Conservation (phyloP, 1,140 invertebrate species). For the Bombus terrestris region DNA sequence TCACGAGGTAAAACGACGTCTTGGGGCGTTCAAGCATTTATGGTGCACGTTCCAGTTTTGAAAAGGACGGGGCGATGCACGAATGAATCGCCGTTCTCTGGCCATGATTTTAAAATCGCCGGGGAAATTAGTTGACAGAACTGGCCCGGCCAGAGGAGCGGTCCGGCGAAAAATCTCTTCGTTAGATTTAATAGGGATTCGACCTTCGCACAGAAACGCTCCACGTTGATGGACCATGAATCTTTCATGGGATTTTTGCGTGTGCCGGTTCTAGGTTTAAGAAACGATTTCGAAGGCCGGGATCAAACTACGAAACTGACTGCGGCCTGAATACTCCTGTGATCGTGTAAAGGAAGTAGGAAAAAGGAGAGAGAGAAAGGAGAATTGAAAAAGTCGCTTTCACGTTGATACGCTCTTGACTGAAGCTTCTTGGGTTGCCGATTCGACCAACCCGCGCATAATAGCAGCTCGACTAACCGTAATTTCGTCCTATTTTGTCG, state of each 20-base stretch:
- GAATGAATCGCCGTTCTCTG: constrained; percentile 55
- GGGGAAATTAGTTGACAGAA: constrained; percentile 66
- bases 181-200: constrained; percentile 47
- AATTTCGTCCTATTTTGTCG: not conserved
- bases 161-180: constrained; percentile 40
- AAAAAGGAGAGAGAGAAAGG: not conserved
- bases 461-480: not conserved
- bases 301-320: constrained; percentile 3
- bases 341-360: not conserved
- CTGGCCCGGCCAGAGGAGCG: not conserved
- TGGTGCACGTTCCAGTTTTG: constrained; percentile 65
- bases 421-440: not conserved
- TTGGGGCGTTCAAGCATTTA: constrained; percentile 64
- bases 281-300: not conserved
- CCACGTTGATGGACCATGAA: constrained; percentile 24
- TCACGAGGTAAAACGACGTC: constrained; percentile 62
- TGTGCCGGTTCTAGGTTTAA: not conserved
- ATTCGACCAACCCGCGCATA: not conserved
- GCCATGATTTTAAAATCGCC: constrained; percentile 66
- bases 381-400: constrained; percentile 1
- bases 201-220: constrained; percentile 23
- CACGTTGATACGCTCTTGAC: not conserved
- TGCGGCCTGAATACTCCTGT: not conserved
- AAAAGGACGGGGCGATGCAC: constrained; percentile 57
- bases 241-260: constrained; percentile 26